phyloP scores from a whole-genome alignment of 1,140 invertebrate species.

The Daktulosphaira vitifoliae region DNA sequence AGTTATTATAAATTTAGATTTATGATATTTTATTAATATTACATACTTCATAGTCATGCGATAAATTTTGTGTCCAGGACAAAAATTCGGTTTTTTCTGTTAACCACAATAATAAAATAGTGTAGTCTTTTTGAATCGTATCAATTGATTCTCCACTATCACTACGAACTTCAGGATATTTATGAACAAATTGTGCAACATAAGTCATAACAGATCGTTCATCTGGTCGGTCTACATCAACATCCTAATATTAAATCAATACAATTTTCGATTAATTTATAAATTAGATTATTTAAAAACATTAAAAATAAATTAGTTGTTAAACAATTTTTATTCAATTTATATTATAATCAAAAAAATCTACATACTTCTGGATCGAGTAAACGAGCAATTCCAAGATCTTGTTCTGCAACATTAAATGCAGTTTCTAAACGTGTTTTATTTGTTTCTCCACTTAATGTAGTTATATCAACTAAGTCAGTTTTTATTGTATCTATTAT shows the following conservation, averaged over 20 bases:
- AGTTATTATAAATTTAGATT: too few relatives aligned
- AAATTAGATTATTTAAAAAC: background rate
- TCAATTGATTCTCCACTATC: slow-evolving; percentile 60
- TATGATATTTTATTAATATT: too few relatives aligned
- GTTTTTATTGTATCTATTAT: slow-evolving; percentile 93
- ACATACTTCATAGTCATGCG: slow-evolving; percentile 51
- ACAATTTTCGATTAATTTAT: background rate
- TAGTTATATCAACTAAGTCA: slow-evolving; percentile 79
- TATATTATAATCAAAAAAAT: background rate
- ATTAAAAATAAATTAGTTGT: background rate
- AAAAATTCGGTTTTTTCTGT: slow-evolving; percentile 61
- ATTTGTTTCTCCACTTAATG: slow-evolving; percentile 67
- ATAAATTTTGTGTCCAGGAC: slow-evolving; percentile 45
- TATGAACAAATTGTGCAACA: slow-evolving; percentile 95
- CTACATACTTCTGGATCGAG: slow-evolving; percentile 69
- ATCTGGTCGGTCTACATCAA: slow-evolving; percentile 93
- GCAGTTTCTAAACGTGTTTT: slow-evolving; percentile 79
- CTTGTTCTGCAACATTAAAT: slow-evolving; percentile 83
- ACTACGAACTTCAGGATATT: slow-evolving; percentile 68
- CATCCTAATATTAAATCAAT: slow-evolving; percentile 55
- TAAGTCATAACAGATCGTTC: slow-evolving; percentile 99
- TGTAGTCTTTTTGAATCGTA: slow-evolving; percentile 69
- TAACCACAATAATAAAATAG: slow-evolving; percentile 70
- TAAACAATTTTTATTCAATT: background rate
- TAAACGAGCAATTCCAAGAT: slow-evolving; percentile 85